Conservation (phyloP, 2,888 invertebrate genomes). For the Drosophila rellima region DNA sequence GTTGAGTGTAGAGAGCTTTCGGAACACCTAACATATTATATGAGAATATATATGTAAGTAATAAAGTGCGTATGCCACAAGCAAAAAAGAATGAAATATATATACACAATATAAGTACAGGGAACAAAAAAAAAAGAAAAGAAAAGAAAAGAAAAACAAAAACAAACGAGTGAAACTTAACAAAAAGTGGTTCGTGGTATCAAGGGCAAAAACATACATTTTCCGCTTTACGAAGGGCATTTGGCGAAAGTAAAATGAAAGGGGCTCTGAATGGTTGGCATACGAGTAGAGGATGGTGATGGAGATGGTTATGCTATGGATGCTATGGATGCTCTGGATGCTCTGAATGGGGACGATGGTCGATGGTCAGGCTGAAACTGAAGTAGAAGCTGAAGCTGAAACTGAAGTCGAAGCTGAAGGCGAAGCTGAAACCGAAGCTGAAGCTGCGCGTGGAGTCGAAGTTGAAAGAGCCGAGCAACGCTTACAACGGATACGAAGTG, state of each 20-base stretch:
- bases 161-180: conserved; percentile 54
- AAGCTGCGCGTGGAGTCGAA: conserved; percentile 52
- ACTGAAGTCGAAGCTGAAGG: conserved; percentile 42
- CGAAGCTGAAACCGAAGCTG: not conserved
- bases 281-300: conserved; percentile 26
- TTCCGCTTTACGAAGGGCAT: conserved; percentile 70
- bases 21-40: conserved; percentile 42
- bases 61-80: conserved; percentile 56
- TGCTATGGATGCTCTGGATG: conserved; percentile 4
- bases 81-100: conserved; percentile 15
- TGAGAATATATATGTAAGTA: conserved; percentile 59
- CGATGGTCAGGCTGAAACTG: conserved; percentile 45
- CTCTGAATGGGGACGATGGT: conserved; percentile 45
- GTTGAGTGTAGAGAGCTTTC: conserved; percentile 20
- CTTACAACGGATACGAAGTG: conserved; percentile 4
- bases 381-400: conserved; percentile 5
- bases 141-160: conserved; percentile 9
- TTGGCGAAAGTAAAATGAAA: conserved; percentile 66
- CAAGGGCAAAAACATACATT: conserved; percentile 68
- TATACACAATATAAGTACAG: not conserved
- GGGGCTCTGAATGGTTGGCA: conserved; percentile 46
- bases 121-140: conserved; percentile 8
- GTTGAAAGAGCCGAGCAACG: conserved; percentile 35
- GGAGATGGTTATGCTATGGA: conserved; percentile 24
- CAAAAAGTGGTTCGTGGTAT: conserved; percentile 60